phyloP scores from a whole-genome alignment of 2,888 invertebrate species.

The Apotomis turbidana region DNA sequence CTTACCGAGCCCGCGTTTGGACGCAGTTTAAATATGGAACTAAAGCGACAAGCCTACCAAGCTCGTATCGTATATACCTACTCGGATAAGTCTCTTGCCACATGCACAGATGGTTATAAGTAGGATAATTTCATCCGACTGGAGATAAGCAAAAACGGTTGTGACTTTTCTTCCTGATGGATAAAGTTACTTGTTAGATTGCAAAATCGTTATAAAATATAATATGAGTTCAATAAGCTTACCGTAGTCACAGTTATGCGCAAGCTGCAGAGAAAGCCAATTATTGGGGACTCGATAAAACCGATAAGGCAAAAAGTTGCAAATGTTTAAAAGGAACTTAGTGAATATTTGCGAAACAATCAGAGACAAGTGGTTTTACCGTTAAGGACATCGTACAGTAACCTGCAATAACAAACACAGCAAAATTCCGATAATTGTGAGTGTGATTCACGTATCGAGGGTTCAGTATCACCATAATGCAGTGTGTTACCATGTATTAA shows the following conservation, averaged over 20 bases:
- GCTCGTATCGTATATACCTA: too few relatives aligned
- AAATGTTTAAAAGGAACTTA: slow-evolving; percentile 15
- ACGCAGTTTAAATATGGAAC: too few relatives aligned
- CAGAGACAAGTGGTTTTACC: slow-evolving; percentile 12
- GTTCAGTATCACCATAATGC: neutral
- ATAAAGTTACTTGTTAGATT: neutral
- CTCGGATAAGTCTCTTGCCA: too few relatives aligned
- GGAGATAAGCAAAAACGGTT: too few relatives aligned
- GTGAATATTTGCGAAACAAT: slow-evolving; percentile 9
- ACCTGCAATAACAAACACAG: neutral
- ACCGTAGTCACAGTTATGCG: neutral
- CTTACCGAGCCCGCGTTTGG: too few relatives aligned
- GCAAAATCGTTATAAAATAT: neutral
- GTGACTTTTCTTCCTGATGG: too few relatives aligned
- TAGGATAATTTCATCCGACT: too few relatives aligned
- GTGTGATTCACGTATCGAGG: neutral
- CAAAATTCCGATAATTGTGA: neutral
- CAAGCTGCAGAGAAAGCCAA: slow-evolving; percentile 22
- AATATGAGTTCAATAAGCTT: neutral
- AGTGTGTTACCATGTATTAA: neutral
- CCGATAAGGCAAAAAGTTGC: slow-evolving; percentile 7
- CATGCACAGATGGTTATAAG: too few relatives aligned
- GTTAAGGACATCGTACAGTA: slow-evolving; percentile 1
- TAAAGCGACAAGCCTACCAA: too few relatives aligned
- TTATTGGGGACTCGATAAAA: slow-evolving; percentile 7